Evolutionary conservation across 92 coral and sea anemone genomes (phyloP), one percentile per base, ranked within the genome.

Genomic region (Phenganax marumi): DNA sequence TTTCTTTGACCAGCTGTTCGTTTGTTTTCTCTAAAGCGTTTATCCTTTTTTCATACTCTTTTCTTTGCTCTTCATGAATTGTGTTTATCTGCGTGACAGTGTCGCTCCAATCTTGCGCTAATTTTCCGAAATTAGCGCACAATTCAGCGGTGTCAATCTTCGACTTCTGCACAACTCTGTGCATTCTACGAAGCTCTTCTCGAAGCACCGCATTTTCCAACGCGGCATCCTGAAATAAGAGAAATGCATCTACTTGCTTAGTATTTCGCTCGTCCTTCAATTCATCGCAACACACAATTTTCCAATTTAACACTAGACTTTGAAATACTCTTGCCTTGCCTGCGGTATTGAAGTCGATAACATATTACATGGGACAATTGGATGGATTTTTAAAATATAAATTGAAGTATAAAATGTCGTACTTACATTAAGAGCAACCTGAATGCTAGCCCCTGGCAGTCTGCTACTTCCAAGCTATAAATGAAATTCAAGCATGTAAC

Each of bases 61-160:
- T 8, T 50, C 53, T 70, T 7, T 48, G 54, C 18, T 43, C 52
- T 1, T 70, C 76, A 23, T 74, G 61, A 8, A 51, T n/a, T 2
- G 62, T 1, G 13, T 54, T 74, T 22, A 74, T 50, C 33, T 74
- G 43, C 55, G 7, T 74, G 10, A 74, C 64, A 2, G 64, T 74
- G 1, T 50, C 62, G 6, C n/a, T 52, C 79, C 79, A 74, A 19
- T 53, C 46, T 17, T 54, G 5, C 12, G 79, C 61, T 25, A 74
- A 53, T 19, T 51, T 10, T 12, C 79, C 79, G 52, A 74, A 74
- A 3, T 47, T 9, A 3, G 33, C 7, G 18, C 12, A 74, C 64
- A 74, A 51, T 16, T 74, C 79, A 26, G 79, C 79, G 21, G 66
- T 76, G 6, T 76, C 81, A 24, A 76, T 10, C 53, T 76, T 76